These are phyloP conservation scores for Gnathonemus echidnorhynchus DNA, from an alignment of 2,113 vertebrate species.

Conservation along the genomic window DNA sequence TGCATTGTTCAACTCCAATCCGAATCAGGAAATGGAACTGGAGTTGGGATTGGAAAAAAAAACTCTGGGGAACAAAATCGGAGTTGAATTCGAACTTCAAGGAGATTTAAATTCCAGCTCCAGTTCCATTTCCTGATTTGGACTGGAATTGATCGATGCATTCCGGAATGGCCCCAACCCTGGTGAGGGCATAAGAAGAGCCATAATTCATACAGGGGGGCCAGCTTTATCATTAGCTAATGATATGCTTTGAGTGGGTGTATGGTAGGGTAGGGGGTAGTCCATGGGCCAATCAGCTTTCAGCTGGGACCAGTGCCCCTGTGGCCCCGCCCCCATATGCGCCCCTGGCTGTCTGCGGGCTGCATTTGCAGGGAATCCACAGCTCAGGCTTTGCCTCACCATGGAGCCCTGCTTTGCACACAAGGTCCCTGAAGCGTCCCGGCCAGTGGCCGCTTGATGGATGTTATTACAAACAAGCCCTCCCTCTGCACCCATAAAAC, in stretches of 20 bases:
- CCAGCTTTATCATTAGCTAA: not conserved
- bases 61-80: too few species aligned
- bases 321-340: not conserved
- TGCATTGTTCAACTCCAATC: too few species aligned
- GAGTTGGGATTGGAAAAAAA: too few species aligned
- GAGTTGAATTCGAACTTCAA: too few species aligned
- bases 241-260: not conserved
- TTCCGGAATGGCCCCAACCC: too few species aligned
- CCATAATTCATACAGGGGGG: not conserved
- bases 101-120: too few species aligned
- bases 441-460: slow-evolving; percentile 43
- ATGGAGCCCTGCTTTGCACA: not conserved
- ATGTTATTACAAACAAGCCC: slow-evolving; percentile 44
- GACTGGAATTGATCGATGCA: too few species aligned
- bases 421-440: slow-evolving; percentile 33
- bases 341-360: not conserved
- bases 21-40: too few species aligned
- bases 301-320: not conserved
- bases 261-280: not conserved
- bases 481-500: slow-evolving; percentile 41
- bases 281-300: not conserved
- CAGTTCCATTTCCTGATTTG: too few species aligned
- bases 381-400: not conserved
- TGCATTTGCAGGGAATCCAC: not conserved
- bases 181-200: not conserved